These are phyloP conservation scores for Caenorhabditis sinica DNA, from an alignment of 2,888 invertebrate species.

Conservation along the genomic window DNA sequence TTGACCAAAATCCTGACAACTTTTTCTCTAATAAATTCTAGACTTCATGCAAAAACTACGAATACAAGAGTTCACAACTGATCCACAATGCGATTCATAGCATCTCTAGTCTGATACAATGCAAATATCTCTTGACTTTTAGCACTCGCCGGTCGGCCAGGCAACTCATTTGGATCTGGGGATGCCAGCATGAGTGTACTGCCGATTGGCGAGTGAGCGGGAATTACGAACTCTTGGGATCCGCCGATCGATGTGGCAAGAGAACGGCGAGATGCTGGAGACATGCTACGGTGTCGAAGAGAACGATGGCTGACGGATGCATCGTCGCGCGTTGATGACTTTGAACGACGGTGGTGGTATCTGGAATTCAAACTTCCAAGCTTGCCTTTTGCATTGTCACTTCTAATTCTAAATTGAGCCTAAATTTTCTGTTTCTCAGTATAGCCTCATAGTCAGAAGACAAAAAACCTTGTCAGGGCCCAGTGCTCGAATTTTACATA, in stretches of 20 bases:
- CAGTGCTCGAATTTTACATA: too few relatives aligned
- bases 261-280: constrained; percentile 48
- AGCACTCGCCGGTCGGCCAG: constrained; percentile 66
- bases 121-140: constrained; percentile 65
- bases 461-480: too few relatives aligned
- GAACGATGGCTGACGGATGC: constrained; percentile 31
- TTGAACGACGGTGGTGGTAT: constrained; percentile 57
- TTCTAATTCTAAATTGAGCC: too few relatives aligned
- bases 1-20: background rate
- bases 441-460: too few relatives aligned
- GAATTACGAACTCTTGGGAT: constrained; percentile 65
- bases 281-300: constrained; percentile 54
- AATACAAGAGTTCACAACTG: constrained; percentile 63
- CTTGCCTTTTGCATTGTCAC: too few relatives aligned
- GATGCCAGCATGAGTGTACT: constrained; percentile 66
- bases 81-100: constrained; percentile 69
- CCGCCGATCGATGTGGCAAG: constrained; percentile 39
- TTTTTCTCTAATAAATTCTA: background rate
- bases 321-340: constrained; percentile 46
- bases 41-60: constrained; percentile 28
- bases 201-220: constrained; percentile 61
- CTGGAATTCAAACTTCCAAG: constrained; percentile 4
- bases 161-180: constrained; percentile 67
- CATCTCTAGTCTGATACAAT: constrained; percentile 73
- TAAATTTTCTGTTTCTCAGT: too few relatives aligned